Base-by-base conservation (phyloP, 2,888 invertebrate species). In the Resseliella maxima region DNA sequence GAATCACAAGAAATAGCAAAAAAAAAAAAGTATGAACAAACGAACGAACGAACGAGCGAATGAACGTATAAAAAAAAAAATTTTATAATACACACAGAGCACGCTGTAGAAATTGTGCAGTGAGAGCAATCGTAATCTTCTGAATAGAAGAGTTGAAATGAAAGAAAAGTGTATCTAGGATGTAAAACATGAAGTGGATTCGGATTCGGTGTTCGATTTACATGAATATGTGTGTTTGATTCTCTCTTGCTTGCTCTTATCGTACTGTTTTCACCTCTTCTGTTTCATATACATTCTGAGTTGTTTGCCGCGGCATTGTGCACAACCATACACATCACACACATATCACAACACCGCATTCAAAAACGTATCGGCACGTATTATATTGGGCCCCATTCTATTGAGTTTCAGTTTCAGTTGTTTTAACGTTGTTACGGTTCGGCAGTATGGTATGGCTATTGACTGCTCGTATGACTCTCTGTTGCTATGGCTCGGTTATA, bases 121-220 rank as follows among this genome's bases (percentile, higher is more conserved):
- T 35, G 31, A 31, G 59, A 59, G 59, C 59, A 59, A 59, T 59
- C 59, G 59, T 59, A 59, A 59, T 59, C 59, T 59, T 59, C 24
- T 59, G 59, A 59, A 59, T 59, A 59, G 72, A 72, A 72, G 31
- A 72, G 72, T 72, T 27, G 31, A 72, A 72, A 72, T 72, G 72
- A 72, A 72, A 72, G 72, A 72, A 72, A 72, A 72, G 72, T 31
- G 72, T 72, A 72, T 72, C 72, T 72, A 72, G 72, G 72, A 72
- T 72, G 72, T 72, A 72, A 72, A 72, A 72, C 72, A 72, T 72
- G 72, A 72, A 72, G 72, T 72, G 31, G 72, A 31, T 72, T 72
- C 72, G 31, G 72, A 72, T 31, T 72, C 72, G 72, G 72, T 72
- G 31, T 72, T 72, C 72, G 72, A 35, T 72, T 72, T 31, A 72